These are phyloP conservation scores for Bovichtus variegatus DNA, from an alignment of 2,797 vertebrate species.

Conservation along the genomic window DNA sequence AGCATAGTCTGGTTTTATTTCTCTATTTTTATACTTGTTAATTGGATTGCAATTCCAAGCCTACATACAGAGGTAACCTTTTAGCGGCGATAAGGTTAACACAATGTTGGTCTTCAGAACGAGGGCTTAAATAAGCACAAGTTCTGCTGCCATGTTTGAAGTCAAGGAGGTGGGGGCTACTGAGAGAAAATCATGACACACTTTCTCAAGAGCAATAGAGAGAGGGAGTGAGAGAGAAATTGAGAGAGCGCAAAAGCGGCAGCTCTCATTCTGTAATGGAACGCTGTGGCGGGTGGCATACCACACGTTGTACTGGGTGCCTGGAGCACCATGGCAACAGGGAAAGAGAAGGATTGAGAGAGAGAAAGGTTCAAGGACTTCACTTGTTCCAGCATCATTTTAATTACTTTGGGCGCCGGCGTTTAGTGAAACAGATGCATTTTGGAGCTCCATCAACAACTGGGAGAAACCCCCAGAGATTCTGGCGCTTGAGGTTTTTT, in stretches of 20 bases:
- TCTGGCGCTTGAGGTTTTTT: background rate
- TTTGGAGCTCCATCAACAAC: conserved; percentile 47
- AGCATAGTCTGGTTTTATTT: conserved; percentile 1
- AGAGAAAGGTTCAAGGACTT: conserved; percentile 82
- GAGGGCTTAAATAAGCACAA: conserved; percentile 41
- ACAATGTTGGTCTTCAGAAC: conserved; percentile 46
- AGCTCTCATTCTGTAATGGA: conserved; percentile 68
- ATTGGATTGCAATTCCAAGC: conserved; percentile 33
- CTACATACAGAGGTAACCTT: conserved; percentile 22
- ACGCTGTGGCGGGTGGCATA: conserved; percentile 61
- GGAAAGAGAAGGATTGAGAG: conserved; percentile 62
- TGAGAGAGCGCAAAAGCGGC: conserved; percentile 49
- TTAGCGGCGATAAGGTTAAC: conserved; percentile 38
- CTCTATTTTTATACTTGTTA: conserved; percentile 11
- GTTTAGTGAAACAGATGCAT: conserved; percentile 75
- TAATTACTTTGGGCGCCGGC: conserved; percentile 75
- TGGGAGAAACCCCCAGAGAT: conserved; percentile 42
- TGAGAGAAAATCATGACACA: conserved; percentile 55
- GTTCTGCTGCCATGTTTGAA: conserved; percentile 41
- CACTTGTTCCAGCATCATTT: conserved; percentile 81
- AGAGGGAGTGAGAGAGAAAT: conserved; percentile 30
- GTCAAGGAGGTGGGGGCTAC: conserved; percentile 32
- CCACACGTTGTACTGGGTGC: conserved; percentile 65
- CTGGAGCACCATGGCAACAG: conserved; percentile 84
- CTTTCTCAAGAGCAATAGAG: conserved; percentile 51